Conservation (phyloP, 2,113 vertebrate species). For the Anguilla rostrata region DNA sequence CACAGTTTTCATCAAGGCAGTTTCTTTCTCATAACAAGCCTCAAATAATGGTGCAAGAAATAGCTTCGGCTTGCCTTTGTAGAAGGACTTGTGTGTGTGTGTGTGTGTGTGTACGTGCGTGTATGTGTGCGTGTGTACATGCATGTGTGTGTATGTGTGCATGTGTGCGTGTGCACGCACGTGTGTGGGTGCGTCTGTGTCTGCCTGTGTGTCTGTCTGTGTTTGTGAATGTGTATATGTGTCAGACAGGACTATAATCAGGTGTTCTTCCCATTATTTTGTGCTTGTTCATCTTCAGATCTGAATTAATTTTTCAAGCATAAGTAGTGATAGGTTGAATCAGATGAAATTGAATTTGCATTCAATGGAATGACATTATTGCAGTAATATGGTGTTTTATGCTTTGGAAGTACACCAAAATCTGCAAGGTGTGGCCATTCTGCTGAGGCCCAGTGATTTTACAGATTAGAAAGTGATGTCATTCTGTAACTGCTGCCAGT, state of each 20-base stretch:
- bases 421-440: not conserved
- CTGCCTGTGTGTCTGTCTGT: not conserved
- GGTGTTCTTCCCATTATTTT: not conserved
- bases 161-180: not conserved
- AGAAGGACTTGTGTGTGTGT: constrained; percentile 20
- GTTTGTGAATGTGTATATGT: constrained; percentile 10
- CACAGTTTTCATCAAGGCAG: constrained; percentile 72
- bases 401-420: not conserved
- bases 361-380: not conserved
- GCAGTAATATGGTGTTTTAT: not conserved
- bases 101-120: not conserved
- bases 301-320: not conserved
- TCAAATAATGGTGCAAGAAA: constrained; percentile 39
- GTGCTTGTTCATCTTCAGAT: not conserved
- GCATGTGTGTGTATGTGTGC: constrained; percentile 1
- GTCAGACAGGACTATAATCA: not conserved
- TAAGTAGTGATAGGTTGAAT: no score
- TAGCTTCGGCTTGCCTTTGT: constrained; percentile 14
- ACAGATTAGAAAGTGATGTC: constrained; percentile 18
- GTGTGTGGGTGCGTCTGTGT: not conserved
- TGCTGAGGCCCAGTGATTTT: not conserved
- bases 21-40: constrained; percentile 30
- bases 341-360: not conserved
- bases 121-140: constrained; percentile 16
- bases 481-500: constrained; percentile 16